A percentile compares a stretch with the other conserved stretches of the same genome.
phyloP scores from a whole-genome alignment of 2,888 invertebrate species.

The Priocnemis perturbator region DNA sequence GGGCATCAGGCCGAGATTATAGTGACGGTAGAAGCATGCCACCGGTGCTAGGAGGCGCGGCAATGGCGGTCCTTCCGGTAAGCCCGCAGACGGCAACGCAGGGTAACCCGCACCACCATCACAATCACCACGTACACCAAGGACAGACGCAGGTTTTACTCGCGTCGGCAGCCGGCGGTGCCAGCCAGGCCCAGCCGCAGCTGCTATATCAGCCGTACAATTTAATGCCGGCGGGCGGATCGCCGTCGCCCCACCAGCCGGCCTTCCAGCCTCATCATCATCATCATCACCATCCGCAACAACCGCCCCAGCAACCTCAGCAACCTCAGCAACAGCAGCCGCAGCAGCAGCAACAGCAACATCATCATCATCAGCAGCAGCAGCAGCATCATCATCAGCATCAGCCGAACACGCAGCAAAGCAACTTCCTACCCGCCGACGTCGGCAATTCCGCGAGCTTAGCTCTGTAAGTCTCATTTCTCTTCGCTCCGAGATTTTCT shows the following conservation, averaged over 20 bases:
- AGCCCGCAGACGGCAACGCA: conserved; percentile 74
- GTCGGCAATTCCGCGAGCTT: conserved; percentile 46
- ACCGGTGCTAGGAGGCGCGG: conserved; percentile 74
- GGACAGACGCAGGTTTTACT: conserved; percentile 65
- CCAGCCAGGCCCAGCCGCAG: conserved; percentile 60
- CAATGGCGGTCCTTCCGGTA: conserved; percentile 75
- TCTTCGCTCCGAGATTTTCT: not conserved
- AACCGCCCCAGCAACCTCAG: conserved; percentile 42
- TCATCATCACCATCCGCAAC: conserved; percentile 46
- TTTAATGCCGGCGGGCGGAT: conserved; percentile 62
- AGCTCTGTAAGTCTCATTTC: conserved; percentile 42
- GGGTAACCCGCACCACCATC: conserved; percentile 68
- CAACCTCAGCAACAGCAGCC: conserved; percentile 36
- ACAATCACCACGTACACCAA: conserved; percentile 58
- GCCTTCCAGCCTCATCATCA: conserved; percentile 62
- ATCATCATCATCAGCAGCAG: conserved; percentile 34
- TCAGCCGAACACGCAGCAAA: conserved; percentile 51
- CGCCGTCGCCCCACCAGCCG: conserved; percentile 60
- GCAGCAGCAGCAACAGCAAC: conserved; percentile 45
- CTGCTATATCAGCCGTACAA: conserved; percentile 73
- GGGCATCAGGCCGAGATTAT: too few species aligned
- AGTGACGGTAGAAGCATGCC: conserved; percentile 65
- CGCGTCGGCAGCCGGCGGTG: conserved; percentile 42
- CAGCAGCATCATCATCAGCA: conserved; percentile 52
- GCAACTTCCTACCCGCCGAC: conserved; percentile 56